These are phyloP conservation scores for Batillaria attramentaria DNA, from an alignment of 1,140 invertebrate genomes.

Conservation along the genomic window DNA sequence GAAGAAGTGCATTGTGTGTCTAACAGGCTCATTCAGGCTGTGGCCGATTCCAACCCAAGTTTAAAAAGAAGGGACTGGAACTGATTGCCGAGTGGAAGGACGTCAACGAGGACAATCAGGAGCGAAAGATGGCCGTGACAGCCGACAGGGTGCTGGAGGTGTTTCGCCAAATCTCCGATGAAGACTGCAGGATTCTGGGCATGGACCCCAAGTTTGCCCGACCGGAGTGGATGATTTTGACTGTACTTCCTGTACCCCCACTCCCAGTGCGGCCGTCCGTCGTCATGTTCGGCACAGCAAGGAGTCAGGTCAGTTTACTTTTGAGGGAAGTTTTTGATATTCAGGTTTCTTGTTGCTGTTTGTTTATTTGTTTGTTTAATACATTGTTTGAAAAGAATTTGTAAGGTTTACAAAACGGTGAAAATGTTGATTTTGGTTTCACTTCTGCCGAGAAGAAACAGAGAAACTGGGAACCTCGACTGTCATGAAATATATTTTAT, in stretches of 20 bases:
- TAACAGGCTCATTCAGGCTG: conserved; percentile 99
- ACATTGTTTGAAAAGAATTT: too few relatives aligned
- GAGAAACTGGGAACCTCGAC: too few relatives aligned
- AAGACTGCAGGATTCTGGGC: conserved; percentile 95
- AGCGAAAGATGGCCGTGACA: conserved; percentile 82
- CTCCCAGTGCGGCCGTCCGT: conserved; percentile 94
- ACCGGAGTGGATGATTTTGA: conserved; percentile 99
- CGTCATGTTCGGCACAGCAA: conserved; percentile 98
- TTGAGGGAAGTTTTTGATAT: too few relatives aligned
- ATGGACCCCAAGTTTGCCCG: conserved; percentile 96
- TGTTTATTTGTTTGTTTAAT: too few relatives aligned
- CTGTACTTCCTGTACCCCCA: conserved; percentile 97
- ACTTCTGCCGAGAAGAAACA: too few relatives aligned
- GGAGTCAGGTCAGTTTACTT: conserved; percentile 81
- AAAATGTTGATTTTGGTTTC: too few relatives aligned
- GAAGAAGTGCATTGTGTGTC: too few relatives aligned
- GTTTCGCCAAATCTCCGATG: conserved; percentile 96
- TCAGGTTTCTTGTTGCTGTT: too few relatives aligned
- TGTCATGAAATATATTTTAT: too few relatives aligned
- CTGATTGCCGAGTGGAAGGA: conserved; percentile 98
- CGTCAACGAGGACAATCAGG: conserved; percentile 96
- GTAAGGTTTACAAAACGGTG: too few relatives aligned
- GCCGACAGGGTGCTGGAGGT: conserved; percentile 98
- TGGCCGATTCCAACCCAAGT: conserved; percentile 96
- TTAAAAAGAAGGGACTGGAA: conserved; percentile 90